phyloP scores from a whole-genome alignment of 2,113 vertebrate species.

The Cryptoleucopteryx plumbea region DNA sequence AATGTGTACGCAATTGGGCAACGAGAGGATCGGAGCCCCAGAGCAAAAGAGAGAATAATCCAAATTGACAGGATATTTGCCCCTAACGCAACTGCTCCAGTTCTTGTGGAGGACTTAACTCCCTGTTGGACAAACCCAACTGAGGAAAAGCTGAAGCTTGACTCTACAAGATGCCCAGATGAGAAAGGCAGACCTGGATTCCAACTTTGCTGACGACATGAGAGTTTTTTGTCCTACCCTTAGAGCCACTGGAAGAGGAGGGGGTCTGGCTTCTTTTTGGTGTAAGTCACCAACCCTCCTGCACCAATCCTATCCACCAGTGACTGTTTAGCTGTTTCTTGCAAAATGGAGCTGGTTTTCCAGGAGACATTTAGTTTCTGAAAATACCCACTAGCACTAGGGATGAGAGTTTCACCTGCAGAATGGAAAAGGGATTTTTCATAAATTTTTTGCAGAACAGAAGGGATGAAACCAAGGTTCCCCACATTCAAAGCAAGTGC shows the following conservation, averaged over 20 bases:
- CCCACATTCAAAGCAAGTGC: neutral
- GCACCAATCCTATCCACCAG: neutral
- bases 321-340: neutral
- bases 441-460: neutral
- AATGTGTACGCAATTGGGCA: neutral
- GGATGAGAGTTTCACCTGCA: neutral
- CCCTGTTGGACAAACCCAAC: neutral
- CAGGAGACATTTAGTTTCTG: neutral
- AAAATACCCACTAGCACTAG: neutral
- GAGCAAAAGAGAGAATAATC: neutral
- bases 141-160: neutral
- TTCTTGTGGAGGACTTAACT: neutral
- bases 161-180: neutral
- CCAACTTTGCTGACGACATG: neutral
- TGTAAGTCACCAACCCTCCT: neutral
- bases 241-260: neutral
- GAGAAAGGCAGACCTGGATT: neutral
- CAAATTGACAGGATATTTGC: neutral
- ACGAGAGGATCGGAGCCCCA: neutral
- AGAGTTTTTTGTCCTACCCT: neutral
- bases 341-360: neutral
- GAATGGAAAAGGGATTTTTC: neutral
- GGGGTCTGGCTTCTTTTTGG: neutral
- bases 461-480: neutral
- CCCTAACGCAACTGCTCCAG: neutral